Conservation (phyloP, 2,113 vertebrate species). For the Desmodus rotundus region DNA sequence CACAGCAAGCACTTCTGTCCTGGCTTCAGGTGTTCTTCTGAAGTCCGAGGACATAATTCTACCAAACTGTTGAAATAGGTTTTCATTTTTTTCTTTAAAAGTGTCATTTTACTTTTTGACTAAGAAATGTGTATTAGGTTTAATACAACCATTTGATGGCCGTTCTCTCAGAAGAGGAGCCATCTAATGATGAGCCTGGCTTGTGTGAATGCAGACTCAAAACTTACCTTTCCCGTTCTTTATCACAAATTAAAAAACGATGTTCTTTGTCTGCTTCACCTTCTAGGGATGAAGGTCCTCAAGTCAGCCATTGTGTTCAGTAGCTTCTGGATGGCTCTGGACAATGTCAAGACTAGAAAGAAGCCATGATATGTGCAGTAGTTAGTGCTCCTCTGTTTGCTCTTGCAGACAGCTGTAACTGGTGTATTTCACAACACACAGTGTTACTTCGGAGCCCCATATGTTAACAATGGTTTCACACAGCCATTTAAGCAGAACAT, state of each 20-base stretch:
- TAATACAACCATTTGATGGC: background rate
- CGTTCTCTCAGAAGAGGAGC: background rate
- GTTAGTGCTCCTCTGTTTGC: slow-evolving; percentile 22
- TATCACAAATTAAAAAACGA: background rate
- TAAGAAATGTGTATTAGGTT: background rate
- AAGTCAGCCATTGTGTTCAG: slow-evolving; percentile 32
- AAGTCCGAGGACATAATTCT: slow-evolving; percentile 35
- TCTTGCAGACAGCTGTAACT: background rate
- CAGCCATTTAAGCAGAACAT: slow-evolving; percentile 43
- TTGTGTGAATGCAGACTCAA: background rate
- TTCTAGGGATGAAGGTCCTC: slow-evolving; percentile 20
- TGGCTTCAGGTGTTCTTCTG: background rate
- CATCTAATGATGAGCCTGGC: background rate
- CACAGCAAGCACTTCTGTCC: background rate
- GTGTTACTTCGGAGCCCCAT: background rate
- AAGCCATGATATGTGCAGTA: background rate
- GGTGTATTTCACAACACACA: background rate
- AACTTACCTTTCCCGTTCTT: background rate
- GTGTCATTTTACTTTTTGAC: background rate
- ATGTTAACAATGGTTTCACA: slow-evolving; percentile 32
- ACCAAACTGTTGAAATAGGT: background rate
- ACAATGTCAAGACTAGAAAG: slow-evolving; percentile 28
- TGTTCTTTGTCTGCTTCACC: slow-evolving; percentile 11
- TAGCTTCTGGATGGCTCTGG: background rate
- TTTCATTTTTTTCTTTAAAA: slow-evolving; percentile 1